Base-by-base conservation (phyloP, 2,888 invertebrate species). In the Chrysomela aeneicollis region DNA sequence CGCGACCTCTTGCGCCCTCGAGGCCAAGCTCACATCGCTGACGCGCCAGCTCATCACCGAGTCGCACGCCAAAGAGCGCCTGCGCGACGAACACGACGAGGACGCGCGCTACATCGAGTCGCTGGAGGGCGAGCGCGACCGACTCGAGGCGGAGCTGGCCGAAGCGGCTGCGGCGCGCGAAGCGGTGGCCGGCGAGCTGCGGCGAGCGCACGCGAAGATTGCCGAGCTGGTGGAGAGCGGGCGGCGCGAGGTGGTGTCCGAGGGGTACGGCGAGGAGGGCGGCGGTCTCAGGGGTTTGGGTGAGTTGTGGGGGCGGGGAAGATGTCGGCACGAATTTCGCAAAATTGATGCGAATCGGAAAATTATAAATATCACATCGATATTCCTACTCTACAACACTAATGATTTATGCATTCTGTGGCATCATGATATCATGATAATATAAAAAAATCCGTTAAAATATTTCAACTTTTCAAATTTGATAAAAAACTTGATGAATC, bases 61-160 rank as follows among this genome's bases (percentile, higher is more conserved):
- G 71, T 76, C 73, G n/a, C 78, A 81, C 69, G 59, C 71, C 37
- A 80, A 77, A 61, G 76, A 79, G 53, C 84, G 86, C 54, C 71
- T 86, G 0, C 81, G 77, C 59, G 80, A 82, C 76, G 87, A 87
- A 70, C 83, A 91, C 77, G 59, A 59, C 8, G 66, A 85, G 59
- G 67, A 61, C 9, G 42, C 15, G 42, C 57, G 49, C 59, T 72
- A 85, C 88, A 5, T 86, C 70, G 46, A 84, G 74, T 79, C 78
- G 8, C 81, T 84, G 63, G 83, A 85, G 70, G 78, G 77, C 52
- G 84, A 86, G 69, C 77, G 81, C 12, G 78, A 80, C 70, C 73
- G 83, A 3, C 81, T 92, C 17, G 89, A 90, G 53, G 81, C 84
- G 0, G 88, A 90, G 66, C 77, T 92, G 30, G 86, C 89, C 3